Evolutionary conservation across 2,888 invertebrate genomes (phyloP).

Genomic region (Invenusta paracnida): DNA sequence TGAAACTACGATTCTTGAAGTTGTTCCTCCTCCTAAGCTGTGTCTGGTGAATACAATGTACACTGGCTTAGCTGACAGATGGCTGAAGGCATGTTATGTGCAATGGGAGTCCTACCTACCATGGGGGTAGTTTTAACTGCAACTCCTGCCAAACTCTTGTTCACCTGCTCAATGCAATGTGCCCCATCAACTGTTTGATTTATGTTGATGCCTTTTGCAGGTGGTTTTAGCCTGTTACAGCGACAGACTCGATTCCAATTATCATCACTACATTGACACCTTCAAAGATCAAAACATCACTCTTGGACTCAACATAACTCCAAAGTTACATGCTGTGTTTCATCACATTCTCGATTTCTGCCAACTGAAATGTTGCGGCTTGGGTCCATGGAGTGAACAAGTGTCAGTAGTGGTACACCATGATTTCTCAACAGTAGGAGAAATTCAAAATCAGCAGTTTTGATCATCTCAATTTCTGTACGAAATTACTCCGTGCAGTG

Average conservation of each 20-base stretch:
- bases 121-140: no score
- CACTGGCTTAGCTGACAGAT: not conserved
- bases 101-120: not conserved
- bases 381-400: not conserved
- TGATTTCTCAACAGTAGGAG: not conserved
- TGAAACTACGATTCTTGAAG: conserved; percentile 5
- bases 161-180: conserved; percentile 32
- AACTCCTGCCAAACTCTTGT: not conserved
- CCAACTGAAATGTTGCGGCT: no score
- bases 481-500: not conserved
- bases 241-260: no score
- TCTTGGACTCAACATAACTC: no score
- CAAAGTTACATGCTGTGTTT: no score
- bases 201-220: no score
- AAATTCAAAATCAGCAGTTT: not conserved
- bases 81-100: conserved; percentile 25
- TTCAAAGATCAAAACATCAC: no score
- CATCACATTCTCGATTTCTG: no score
- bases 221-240: no score
- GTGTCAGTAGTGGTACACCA: not conserved
- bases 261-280: no score
- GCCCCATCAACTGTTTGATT: not conserved
- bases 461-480: not conserved
- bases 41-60: not conserved
- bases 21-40: conserved; percentile 23